Percentiles rank a stretch among this genome's conserved stretches.
Conservation (phyloP, 2,113 vertebrate genomes). For the Toxotes chatareus region DNA sequence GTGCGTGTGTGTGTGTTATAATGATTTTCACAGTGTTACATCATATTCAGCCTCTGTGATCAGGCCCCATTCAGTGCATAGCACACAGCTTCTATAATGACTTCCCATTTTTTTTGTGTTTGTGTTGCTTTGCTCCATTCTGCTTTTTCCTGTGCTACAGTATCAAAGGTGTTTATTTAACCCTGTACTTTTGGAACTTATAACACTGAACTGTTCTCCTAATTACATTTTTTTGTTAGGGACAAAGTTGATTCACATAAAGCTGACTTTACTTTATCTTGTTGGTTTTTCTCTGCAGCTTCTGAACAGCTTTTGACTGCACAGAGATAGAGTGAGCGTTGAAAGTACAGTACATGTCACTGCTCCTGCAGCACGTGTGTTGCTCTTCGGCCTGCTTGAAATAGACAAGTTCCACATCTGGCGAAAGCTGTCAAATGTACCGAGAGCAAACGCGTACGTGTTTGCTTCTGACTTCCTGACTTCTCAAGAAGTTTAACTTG, state of each 20-base stretch:
- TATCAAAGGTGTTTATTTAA: background rate
- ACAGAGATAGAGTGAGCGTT: background rate
- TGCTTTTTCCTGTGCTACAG: background rate
- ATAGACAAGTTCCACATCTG: constrained; percentile 1
- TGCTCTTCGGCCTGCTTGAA: background rate
- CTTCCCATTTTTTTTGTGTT: background rate
- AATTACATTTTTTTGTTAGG: background rate
- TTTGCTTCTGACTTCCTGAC: background rate
- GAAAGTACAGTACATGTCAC: background rate
- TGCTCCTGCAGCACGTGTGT: background rate
- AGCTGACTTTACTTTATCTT: background rate
- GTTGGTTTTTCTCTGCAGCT: background rate
- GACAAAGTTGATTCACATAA: background rate
- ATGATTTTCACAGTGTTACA: background rate
- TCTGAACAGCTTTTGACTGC: background rate
- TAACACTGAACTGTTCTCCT: background rate
- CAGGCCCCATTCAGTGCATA: background rate
- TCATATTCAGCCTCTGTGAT: constrained; percentile 9
- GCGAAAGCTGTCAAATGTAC: background rate
- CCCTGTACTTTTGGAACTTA: background rate
- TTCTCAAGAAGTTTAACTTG: background rate
- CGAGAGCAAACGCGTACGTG: background rate
- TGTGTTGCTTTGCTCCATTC: background rate
- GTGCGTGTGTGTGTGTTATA: background rate
- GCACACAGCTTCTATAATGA: background rate